A percentile compares a stretch with the other conserved stretches of the same genome.
These are phyloP conservation scores for Mamestra configurata DNA, from an alignment of 1,140 invertebrate species.

Conservation along the genomic window DNA sequence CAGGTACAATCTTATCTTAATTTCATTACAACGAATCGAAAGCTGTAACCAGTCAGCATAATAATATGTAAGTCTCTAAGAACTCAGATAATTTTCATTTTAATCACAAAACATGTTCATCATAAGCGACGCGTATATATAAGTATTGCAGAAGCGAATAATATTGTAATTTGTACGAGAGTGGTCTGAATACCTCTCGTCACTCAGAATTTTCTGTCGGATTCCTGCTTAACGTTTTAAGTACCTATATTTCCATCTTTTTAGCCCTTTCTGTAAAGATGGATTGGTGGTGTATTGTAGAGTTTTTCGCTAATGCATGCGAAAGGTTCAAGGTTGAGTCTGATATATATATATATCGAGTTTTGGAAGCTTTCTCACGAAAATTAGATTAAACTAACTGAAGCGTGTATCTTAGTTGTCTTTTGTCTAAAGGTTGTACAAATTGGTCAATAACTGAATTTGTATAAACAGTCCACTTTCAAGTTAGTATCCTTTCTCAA, in stretches of 20 bases:
- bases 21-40: too few species aligned
- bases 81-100: neutral
- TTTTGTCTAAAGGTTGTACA: too few species aligned
- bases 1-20: too few species aligned
- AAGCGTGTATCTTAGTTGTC: too few species aligned
- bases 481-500: neutral
- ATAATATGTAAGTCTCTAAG: too few species aligned
- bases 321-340: neutral
- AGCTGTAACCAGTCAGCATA: too few species aligned
- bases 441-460: too few species aligned
- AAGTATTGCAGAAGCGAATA: constrained; percentile 10
- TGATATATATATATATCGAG: neutral
- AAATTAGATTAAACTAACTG: too few species aligned
- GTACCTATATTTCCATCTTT: constrained; percentile 27
- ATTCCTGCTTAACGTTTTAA: constrained; percentile 15
- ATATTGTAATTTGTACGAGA: constrained; percentile 22
- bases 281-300: neutral
- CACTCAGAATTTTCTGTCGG: neutral
- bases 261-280: constrained; percentile 1
- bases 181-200: constrained; percentile 5
- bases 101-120: constrained; percentile 3
- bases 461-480: too few species aligned
- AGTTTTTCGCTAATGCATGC: neutral
- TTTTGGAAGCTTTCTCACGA: too few species aligned
- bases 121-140: neutral